These are phyloP conservation scores for Penaeus indicus DNA, from an alignment of 1,140 invertebrate genomes.

Conservation along the genomic window DNA sequence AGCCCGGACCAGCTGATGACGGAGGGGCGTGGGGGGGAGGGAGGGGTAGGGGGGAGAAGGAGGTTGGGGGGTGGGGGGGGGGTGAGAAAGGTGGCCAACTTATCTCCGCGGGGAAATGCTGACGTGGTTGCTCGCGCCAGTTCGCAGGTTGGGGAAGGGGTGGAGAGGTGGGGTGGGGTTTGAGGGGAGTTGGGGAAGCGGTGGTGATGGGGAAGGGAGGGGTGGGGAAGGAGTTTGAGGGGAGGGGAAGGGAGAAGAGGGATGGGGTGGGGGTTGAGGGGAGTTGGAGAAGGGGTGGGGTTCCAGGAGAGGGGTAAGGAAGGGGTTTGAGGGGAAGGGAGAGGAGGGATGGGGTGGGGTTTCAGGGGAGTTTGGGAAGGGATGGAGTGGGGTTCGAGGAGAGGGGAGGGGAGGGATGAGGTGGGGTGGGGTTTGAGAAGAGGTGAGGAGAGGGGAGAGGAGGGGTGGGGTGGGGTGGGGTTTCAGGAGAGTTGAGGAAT, in stretches of 20 bases:
- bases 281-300: not conserved
- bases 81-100: too few species aligned
- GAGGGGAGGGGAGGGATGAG: not conserved
- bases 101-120: too few species aligned
- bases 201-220: not conserved
- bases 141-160: too few species aligned
- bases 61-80: too few species aligned
- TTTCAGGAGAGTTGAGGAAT: not conserved
- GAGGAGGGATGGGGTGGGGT: not conserved
- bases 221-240: not conserved
- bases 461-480: not conserved
- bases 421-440: not conserved
- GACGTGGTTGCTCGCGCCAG: too few species aligned
- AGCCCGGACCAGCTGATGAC: too few species aligned
- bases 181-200: not conserved
- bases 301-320: not conserved
- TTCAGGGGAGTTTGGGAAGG: not conserved
- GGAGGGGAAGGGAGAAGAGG: not conserved
- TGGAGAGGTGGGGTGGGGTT: not conserved
- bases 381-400: not conserved
- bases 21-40: too few species aligned
- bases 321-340: not conserved
- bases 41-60: too few species aligned
- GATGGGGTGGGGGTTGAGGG: not conserved
- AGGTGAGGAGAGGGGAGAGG: too few species aligned